phyloP scores from a whole-genome alignment of 2,797 vertebrate genomes.

The Gila robusta region DNA sequence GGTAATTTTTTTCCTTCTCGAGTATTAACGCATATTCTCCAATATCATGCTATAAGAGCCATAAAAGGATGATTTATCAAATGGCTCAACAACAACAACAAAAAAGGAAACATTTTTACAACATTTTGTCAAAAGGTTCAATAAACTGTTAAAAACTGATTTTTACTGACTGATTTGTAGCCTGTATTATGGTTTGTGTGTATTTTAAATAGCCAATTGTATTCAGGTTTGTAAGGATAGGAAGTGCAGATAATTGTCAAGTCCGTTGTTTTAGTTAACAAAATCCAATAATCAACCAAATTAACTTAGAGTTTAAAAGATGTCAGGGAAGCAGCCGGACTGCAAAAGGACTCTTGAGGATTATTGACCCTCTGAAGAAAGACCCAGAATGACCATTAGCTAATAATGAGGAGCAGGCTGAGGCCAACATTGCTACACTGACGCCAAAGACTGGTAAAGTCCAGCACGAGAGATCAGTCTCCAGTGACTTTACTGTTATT shows the following conservation, averaged over 20 bases:
- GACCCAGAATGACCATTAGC: background rate
- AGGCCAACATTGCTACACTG: background rate
- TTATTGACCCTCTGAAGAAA: background rate
- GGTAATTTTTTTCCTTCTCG: background rate
- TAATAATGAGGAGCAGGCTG: background rate
- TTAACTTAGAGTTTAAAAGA: background rate
- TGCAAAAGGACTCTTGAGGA: background rate
- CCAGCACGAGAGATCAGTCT: background rate
- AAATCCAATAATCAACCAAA: constrained; percentile 12
- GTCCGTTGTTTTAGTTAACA: background rate
- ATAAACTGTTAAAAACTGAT: background rate
- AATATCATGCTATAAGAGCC: background rate
- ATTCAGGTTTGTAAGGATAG: background rate
- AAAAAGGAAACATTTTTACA: background rate
- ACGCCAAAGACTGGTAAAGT: background rate
- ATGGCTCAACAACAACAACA: background rate
- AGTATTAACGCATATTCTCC: background rate
- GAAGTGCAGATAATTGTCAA: constrained; percentile 10
- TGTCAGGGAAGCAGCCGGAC: background rate
- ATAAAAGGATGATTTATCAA: background rate
- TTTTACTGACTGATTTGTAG: background rate
- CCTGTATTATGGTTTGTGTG: background rate
- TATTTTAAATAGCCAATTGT: background rate
- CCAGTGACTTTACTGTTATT: constrained; percentile 10
- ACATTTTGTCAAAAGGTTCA: background rate